Evolutionary conservation across 1,140 invertebrate genomes (phyloP), one percentile per base, ranked within the genome.

Genomic region (Eurosta solidaginis): DNA sequence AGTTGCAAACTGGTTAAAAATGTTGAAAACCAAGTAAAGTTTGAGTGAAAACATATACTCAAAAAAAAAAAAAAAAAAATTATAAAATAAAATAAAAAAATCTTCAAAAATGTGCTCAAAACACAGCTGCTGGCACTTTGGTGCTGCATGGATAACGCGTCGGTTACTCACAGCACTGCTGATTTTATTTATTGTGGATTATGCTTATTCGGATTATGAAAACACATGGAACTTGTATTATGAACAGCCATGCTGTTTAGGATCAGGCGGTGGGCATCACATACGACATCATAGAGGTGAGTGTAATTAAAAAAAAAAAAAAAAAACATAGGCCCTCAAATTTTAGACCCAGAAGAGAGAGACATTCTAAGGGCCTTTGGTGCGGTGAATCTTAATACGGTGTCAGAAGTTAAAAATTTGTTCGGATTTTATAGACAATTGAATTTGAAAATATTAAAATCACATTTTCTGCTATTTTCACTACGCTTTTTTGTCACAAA

Each of bases 141-240:
- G 76, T 77, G 77, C 68, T 47, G 59, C 33, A 22, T 40, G 59
- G n/a, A 68, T 33, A 36, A 36, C 59, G 78, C 78, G 79, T 75
- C 45, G 77, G 79, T 82, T 77, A 52, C 78, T 84, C 22, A 76
- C 47, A 54, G 63, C 83, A 52, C 80, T 87, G 25, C 79, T 80
- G 63, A 76, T 80, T 44, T 81, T 83, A 81, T 78, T 76, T 90
- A 12, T 78, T 74, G 68, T 87, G 82, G 85, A 87, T 83, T 83
- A 83, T 78, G 85, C 78, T 77, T 79, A 81, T 78, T 83, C 85
- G 81, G 86, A 89, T 87, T 85, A 88, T 87, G 90, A 91, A 83
- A 91, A 90, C 84, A 91, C 90, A 79, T 91, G 90, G 86, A 91
- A 91, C 84, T 89, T 91, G 84, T 91, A 91, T 85, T 91, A 89